A percentile compares a stretch with the other conserved stretches of the same genome.
Conservation (phyloP, 2,113 vertebrate genomes). For the Pelecanus crispus region DNA sequence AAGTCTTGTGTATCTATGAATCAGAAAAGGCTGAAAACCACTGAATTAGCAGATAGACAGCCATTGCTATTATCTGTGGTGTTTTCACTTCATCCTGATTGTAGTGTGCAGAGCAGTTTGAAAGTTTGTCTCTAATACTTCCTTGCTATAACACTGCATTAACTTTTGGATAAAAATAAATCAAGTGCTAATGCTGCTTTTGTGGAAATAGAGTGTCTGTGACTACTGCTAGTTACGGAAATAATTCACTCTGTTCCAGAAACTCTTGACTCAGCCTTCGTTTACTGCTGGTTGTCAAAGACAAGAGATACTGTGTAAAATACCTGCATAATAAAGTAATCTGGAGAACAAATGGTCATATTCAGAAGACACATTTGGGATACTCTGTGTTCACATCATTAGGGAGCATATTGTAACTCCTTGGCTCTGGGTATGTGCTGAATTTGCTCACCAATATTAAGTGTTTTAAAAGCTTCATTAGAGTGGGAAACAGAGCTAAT, state of each 20-base stretch:
- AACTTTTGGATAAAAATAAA: neutral
- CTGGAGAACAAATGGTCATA: neutral
- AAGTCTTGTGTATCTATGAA: neutral
- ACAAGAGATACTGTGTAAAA: neutral
- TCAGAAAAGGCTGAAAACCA: neutral
- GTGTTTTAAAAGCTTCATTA: constrained; percentile 15
- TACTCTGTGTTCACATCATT: neutral
- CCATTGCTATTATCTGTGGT: neutral
- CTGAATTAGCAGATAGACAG: neutral
- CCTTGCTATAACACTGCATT: neutral
- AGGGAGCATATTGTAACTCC: neutral
- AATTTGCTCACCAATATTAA: neutral
- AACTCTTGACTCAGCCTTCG: neutral
- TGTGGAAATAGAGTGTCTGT: neutral
- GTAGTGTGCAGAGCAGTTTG: neutral
- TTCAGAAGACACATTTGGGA: neutral
- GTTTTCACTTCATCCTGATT: neutral
- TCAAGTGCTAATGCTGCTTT: constrained; percentile 13
- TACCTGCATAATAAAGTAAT: neutral
- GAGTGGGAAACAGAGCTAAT: neutral
- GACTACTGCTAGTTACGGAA: neutral
- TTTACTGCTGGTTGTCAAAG: neutral
- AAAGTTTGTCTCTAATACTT: neutral
- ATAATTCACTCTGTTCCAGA: neutral
- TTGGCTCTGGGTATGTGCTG: neutral